phyloP scores from a whole-genome alignment of 1,140 invertebrate species.

The Sesamia nonagrioides region DNA sequence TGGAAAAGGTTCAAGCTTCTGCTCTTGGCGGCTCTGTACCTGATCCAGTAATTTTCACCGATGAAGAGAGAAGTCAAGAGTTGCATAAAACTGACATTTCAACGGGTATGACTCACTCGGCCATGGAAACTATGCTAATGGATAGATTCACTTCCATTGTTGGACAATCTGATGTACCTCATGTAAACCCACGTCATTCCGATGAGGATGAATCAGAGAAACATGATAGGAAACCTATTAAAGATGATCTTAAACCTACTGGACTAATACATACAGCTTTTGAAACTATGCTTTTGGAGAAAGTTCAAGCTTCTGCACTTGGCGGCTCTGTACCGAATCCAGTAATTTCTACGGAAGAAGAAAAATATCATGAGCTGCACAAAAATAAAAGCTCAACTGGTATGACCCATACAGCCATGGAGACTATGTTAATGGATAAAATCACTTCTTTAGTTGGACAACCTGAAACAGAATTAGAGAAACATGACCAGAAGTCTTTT shows the following conservation, averaged over 20 bases:
- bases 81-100: conserved; percentile 29
- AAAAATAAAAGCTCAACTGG: conserved; percentile 23
- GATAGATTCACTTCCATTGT: conserved; percentile 47
- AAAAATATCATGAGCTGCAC: conserved; percentile 3
- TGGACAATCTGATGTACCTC: conserved; percentile 5
- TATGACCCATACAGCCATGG: conserved; percentile 50
- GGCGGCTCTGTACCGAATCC: conserved; percentile 11
- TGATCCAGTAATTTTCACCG: conserved; percentile 13
- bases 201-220: conserved; percentile 10
- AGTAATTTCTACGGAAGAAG: conserved; percentile 9
- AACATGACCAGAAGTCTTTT: not conserved
- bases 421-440: conserved; percentile 54
- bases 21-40: conserved; percentile 5
- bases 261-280: conserved; percentile 74
- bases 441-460: conserved; percentile 38
- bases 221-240: not conserved
- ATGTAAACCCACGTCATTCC: not conserved
- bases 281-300: conserved; percentile 78
- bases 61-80: conserved; percentile 2
- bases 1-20: conserved; percentile 72
- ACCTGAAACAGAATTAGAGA: conserved; percentile 17
- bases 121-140: conserved; percentile 54
- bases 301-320: conserved; percentile 60
- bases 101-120: conserved; percentile 42
- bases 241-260: conserved; percentile 21